A percentile compares a stretch with the other conserved stretches of the same genome.
phyloP scores from a whole-genome alignment of 2,888 invertebrate genomes.

The Lottia scabra region DNA sequence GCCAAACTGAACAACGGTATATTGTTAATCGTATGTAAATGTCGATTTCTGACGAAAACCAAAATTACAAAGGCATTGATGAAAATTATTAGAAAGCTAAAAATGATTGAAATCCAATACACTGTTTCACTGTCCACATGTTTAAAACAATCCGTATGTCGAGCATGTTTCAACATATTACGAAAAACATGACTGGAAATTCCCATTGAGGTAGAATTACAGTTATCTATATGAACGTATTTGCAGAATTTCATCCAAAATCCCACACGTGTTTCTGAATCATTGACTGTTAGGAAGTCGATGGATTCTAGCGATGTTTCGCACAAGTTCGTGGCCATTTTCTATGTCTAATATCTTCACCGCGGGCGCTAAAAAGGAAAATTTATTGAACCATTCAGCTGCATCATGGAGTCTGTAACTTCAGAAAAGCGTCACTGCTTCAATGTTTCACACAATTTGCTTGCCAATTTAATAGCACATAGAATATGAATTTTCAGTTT shows the following conservation, averaged over 20 bases:
- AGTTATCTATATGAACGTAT: constrained; percentile 23
- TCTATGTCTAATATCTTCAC: too few species aligned
- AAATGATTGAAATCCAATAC: constrained; percentile 29
- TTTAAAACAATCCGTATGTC: constrained; percentile 27
- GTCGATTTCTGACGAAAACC: constrained; percentile 17
- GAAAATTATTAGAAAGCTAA: constrained; percentile 28
- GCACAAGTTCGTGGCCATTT: too few species aligned
- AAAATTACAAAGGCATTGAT: constrained; percentile 25
- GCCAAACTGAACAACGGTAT: constrained; percentile 30
- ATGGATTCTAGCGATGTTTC: neutral
- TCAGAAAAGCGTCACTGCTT: too few species aligned
- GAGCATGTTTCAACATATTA: constrained; percentile 17
- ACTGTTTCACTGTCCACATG: constrained; percentile 17
- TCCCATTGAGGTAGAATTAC: constrained; percentile 19
- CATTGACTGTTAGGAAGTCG: constrained; percentile 5
- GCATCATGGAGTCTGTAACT: too few species aligned
- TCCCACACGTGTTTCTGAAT: neutral
- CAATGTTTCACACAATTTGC: too few species aligned
- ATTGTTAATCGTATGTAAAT: constrained; percentile 22
- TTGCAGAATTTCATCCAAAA: constrained; percentile 34
- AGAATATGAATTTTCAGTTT: too few species aligned
- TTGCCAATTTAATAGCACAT: too few species aligned
- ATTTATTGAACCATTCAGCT: too few species aligned
- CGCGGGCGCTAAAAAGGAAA: too few species aligned
- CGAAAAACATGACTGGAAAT: constrained; percentile 14